Evolutionary conservation across 2,797 vertebrate genomes (phyloP).

Genomic region (Kryptolebias ocellatus): DNA sequence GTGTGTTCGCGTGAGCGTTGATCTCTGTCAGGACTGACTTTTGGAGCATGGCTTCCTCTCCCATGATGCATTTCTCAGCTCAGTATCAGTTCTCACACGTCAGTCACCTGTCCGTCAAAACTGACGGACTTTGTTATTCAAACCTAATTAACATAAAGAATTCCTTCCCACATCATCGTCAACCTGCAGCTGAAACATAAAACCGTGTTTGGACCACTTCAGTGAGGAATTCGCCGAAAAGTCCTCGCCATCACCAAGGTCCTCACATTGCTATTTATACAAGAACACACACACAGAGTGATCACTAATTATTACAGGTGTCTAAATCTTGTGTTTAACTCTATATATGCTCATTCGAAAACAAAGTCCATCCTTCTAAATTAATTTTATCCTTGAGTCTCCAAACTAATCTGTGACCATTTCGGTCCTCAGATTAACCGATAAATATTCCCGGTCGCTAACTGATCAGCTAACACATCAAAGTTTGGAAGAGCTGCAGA

Average conservation of each 20-base stretch:
- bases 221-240: background rate
- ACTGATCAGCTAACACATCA: no score
- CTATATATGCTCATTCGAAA: no score
- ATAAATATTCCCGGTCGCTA: no score
- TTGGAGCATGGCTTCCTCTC: slow-evolving; percentile 52
- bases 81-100: slow-evolving; percentile 33
- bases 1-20: slow-evolving; percentile 1
- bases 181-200: background rate
- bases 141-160: slow-evolving; percentile 11
- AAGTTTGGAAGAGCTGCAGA: no score
- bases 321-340: no score
- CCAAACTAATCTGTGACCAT: no score
- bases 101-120: slow-evolving; percentile 32
- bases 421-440: no score
- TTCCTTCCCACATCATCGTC: background rate
- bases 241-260: background rate
- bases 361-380: no score
- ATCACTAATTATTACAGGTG: no score
- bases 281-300: background rate
- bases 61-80: slow-evolving; percentile 50
- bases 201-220: background rate
- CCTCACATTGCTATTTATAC: background rate
- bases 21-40: slow-evolving; percentile 34
- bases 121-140: background rate
- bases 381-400: no score